Conservation (phyloP, 2,888 invertebrate genomes). For the Agrilus mali region DNA sequence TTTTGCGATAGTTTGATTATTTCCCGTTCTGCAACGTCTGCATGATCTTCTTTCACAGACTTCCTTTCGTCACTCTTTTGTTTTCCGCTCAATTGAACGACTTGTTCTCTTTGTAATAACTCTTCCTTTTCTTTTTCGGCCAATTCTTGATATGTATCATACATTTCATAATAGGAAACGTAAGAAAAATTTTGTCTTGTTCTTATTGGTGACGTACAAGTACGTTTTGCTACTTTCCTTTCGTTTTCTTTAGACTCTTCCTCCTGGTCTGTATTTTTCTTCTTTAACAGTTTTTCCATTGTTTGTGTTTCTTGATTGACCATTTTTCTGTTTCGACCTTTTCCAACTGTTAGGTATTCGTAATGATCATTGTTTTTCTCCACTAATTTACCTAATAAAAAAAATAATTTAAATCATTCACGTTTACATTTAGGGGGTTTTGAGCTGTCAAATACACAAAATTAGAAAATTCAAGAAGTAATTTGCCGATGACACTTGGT, state of each 20-base stretch:
- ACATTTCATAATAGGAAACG: constrained; percentile 68
- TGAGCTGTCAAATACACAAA: no score
- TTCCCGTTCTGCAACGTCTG: constrained; percentile 20
- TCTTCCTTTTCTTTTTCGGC: constrained; percentile 24
- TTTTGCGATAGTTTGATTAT: constrained; percentile 27
- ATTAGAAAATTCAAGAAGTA: no score
- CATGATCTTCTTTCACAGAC: constrained; percentile 18
- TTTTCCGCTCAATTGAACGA: not conserved
- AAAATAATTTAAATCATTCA: no score
- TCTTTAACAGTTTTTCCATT: constrained; percentile 44
- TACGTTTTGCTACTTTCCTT: no score
- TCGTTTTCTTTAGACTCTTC: constrained; percentile 19
- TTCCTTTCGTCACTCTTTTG: constrained; percentile 12
- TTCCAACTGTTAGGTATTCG: constrained; percentile 52
- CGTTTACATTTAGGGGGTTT: no score
- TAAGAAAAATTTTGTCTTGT: constrained; percentile 47
- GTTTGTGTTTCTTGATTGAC: constrained; percentile 62
- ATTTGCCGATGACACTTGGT: no score
- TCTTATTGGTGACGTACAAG: constrained; percentile 18
- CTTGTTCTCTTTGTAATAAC: constrained; percentile 6
- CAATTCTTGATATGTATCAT: constrained; percentile 45
- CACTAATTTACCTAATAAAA: constrained; percentile 33
- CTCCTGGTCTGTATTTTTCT: constrained; percentile 47
- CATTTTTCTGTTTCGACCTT: constrained; percentile 53
- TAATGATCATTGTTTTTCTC: constrained; percentile 54